Evolutionary conservation across 2,113 vertebrate genomes (phyloP), one percentile per base, ranked within the genome.

Genomic region (Bubalus kerabau): DNA sequence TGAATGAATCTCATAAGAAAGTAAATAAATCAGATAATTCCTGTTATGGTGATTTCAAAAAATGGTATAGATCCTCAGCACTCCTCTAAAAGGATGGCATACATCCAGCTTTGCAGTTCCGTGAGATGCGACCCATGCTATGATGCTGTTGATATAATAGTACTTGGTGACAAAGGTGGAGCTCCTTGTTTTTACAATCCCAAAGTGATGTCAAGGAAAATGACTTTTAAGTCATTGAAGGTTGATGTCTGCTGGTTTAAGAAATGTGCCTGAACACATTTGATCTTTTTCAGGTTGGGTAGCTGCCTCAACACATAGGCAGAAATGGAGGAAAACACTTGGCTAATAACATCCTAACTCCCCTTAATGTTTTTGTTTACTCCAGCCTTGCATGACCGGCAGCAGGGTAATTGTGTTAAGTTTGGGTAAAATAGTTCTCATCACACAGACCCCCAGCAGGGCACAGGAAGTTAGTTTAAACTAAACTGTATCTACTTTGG

Each of bases 351-450:
- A 96, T 97, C 93, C 96, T 97, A 97, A 98, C 98, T 98, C 97
- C 98, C 92, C 84, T 97, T 98, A 98, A 98, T 98, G 98, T 92
- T 98, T 97, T 97, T 98, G 98, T 98, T 98, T 98, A 98, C 98
- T 98, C 97, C 98, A 98, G 95, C 93, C 98, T 98, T 97, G 96
- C 98, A 97, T 98, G 98, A 98, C 97, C 98, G 98, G 97, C 98
- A 98, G 98, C 97, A 97, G 98, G 98, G 97, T 95, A 98, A 98
- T 98, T 97, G 96, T 97, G 95, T 94, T 95, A 96, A 98, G 93
- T 98, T 93, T 97, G 97, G 96, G 90, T 98, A 96, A 98, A 98
- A 97, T 57, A 82, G 95, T 98, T 98, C 97, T 97, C 97, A 97
- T 98, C 96, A 95, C 84, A 87, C 76, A 98, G 97, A 97, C 95